A percentile compares a stretch with the other conserved stretches of the same genome.
Evolutionary conservation across 1,140 invertebrate species (phyloP).

Genomic region (Sminthurides bifidus): DNA sequence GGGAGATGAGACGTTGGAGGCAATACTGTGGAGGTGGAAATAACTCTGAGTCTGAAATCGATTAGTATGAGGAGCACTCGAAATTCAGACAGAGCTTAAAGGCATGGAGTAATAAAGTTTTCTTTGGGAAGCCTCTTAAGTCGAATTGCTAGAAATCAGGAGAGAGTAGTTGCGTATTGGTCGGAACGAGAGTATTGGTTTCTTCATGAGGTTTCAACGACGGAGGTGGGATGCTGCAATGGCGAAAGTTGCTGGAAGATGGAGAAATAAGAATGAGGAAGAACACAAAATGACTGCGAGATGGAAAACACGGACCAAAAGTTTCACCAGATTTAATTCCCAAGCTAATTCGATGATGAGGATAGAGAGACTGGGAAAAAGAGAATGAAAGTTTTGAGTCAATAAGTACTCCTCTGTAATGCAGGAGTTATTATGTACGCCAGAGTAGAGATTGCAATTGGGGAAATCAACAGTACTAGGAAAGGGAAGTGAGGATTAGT

Average conservation of each 20-base stretch:
- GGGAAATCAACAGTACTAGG: background rate
- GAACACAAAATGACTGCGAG: background rate
- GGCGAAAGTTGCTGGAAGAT: too few relatives aligned
- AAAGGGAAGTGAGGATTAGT: background rate
- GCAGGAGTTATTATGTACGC: background rate
- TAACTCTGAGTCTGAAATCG: too few relatives aligned
- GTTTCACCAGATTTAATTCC: slow-evolving; percentile 12
- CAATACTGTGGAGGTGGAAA: too few relatives aligned
- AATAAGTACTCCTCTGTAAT: background rate
- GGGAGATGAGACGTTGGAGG: too few relatives aligned
- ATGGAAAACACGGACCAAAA: background rate
- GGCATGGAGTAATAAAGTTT: too few relatives aligned
- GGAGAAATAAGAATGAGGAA: background rate
- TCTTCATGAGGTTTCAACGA: too few relatives aligned
- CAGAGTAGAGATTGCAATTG: background rate
- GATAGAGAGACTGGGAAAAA: background rate
- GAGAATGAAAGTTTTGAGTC: background rate
- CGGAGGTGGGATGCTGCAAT: too few relatives aligned
- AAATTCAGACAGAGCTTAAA: too few relatives aligned
- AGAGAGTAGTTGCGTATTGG: background rate
- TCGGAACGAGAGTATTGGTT: background rate
- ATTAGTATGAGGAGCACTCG: too few relatives aligned
- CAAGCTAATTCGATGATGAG: slow-evolving; percentile 14
- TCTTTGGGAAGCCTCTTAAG: too few relatives aligned
- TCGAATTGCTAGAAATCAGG: background rate